Evolutionary conservation across 2,113 vertebrate species (phyloP).

Genomic region (Epinephelus lanceolatus): DNA sequence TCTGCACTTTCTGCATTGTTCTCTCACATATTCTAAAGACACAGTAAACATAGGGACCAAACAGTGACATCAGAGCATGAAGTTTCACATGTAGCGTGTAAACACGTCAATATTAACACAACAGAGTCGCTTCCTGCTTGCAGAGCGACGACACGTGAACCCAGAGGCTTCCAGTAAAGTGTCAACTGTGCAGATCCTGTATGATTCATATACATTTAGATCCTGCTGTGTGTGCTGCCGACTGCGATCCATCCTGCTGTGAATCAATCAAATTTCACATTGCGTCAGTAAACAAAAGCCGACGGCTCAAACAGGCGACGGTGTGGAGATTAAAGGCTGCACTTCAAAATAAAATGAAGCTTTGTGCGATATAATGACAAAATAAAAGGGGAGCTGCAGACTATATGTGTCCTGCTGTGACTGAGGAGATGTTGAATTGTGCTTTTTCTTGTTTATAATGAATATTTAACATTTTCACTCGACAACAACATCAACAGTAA

Average conservation of each 20-base stretch:
- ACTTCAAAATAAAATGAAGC: neutral
- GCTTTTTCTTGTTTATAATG: conserved; percentile 16
- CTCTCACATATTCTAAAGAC: neutral
- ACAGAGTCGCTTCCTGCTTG: neutral
- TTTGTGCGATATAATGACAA: neutral
- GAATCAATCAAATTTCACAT: conserved; percentile 13
- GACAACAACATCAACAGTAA: conserved; percentile 14
- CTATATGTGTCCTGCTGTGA: neutral
- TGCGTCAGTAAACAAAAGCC: neutral
- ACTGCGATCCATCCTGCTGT: conserved; percentile 34
- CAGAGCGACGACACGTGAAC: neutral
- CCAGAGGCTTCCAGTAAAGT: neutral
- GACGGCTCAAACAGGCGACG: neutral
- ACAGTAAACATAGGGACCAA: neutral
- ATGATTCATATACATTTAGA: neutral
- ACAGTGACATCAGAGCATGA: neutral
- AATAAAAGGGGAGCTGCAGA: neutral
- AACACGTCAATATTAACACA: conserved; percentile 34
- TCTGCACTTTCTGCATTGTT: neutral
- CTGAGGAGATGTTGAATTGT: neutral
- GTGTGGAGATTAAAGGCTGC: accelerated
- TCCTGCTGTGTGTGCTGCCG: conserved; percentile 16
- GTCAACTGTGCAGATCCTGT: neutral
- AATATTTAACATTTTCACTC: conserved; percentile 48
- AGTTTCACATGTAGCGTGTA: neutral